These are phyloP conservation scores for Phalacrocorax aristotelis DNA, from an alignment of 2,113 vertebrate species.

Conservation along the genomic window DNA sequence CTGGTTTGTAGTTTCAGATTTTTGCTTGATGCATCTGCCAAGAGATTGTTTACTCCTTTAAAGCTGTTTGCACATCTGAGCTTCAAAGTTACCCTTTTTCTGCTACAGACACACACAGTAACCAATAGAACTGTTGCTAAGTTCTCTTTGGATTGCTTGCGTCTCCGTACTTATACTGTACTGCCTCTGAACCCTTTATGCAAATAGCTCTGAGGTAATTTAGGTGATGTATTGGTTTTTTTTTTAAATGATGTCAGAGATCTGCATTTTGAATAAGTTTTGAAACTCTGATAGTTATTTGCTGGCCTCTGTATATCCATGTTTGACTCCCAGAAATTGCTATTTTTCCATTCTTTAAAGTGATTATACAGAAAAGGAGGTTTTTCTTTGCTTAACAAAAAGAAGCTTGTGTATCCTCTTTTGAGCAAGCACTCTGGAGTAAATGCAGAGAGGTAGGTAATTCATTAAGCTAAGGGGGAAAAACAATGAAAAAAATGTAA, in stretches of 20 bases:
- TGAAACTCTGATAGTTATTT: neutral
- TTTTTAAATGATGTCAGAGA: conserved; percentile 73
- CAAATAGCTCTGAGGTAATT: conserved; percentile 72
- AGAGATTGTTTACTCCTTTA: neutral
- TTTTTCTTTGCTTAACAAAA: neutral
- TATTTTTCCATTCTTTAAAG: neutral
- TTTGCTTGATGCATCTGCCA: conserved; percentile 22
- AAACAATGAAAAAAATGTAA: neutral
- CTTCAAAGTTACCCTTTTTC: neutral
- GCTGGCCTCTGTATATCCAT: neutral
- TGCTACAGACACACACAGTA: neutral
- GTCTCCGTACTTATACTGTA: conserved; percentile 59
- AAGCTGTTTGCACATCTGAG: conserved; percentile 32
- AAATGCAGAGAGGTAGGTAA: neutral
- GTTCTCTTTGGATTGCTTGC: neutral
- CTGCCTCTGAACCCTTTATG: conserved; percentile 69
- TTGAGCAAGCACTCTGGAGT: neutral
- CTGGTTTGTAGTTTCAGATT: conserved; percentile 49
- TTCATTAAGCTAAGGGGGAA: neutral
- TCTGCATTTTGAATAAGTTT: conserved; percentile 40
- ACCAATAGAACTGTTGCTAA: conserved; percentile 10
- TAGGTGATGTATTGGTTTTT: conserved; percentile 48
- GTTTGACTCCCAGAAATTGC: neutral
- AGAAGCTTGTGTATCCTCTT: neutral
- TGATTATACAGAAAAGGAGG: neutral